phyloP scores from a whole-genome alignment of 2,888 invertebrate species.

The Tridacna crocea region DNA sequence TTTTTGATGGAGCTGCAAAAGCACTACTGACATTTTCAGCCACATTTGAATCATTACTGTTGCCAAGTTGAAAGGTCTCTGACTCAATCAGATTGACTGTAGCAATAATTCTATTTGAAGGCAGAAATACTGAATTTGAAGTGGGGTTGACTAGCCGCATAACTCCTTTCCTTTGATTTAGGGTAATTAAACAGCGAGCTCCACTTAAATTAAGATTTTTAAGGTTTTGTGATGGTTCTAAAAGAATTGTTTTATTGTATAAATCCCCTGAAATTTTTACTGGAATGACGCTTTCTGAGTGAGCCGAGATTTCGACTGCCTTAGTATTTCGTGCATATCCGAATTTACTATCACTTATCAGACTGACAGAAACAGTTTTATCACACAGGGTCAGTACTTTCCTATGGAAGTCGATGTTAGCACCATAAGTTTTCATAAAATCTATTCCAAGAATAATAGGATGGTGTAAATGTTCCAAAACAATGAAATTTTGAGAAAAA shows the following conservation, averaged over 20 bases:
- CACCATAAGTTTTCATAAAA: constrained; percentile 51
- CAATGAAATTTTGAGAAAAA: constrained; percentile 19
- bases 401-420: constrained; percentile 36
- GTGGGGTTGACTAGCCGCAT: no score
- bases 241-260: background rate
- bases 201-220: background rate
- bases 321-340: background rate
- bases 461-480: constrained; percentile 43
- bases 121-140: no score
- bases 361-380: background rate
- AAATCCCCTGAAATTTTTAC: background rate
- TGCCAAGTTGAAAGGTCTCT: background rate
- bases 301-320: background rate
- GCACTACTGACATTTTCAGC: background rate
- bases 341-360: background rate
- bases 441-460: constrained; percentile 53
- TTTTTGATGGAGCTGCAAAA: background rate
- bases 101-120: background rate
- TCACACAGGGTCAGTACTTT: constrained; percentile 4
- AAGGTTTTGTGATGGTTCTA: background rate
- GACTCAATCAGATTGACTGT: background rate
- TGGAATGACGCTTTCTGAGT: background rate
- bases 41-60: background rate
- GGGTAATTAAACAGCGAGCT: background rate
- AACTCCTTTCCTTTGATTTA: background rate